Conservation (phyloP, 2,113 vertebrate species). For the Rissa tridactyla region DNA sequence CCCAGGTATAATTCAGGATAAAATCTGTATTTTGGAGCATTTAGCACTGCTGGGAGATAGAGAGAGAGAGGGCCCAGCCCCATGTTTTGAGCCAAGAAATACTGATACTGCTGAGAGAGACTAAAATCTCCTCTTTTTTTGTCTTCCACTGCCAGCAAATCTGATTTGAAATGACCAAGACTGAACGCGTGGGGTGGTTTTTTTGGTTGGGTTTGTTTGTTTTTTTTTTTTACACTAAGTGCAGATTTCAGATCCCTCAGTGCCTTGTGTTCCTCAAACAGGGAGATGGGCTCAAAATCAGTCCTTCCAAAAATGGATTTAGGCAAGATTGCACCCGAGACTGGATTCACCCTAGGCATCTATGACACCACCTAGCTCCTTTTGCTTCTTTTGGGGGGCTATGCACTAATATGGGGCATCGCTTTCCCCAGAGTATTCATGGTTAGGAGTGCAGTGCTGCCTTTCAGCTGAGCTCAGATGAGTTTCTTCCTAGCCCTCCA, state of each 20-base stretch:
- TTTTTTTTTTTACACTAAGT: not conserved
- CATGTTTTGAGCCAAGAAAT: not conserved
- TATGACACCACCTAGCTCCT: not conserved
- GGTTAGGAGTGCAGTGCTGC: not conserved
- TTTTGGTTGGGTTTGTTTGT: not conserved
- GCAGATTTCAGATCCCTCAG: not conserved
- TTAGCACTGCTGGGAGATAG: constrained; percentile 1
- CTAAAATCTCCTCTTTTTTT: not conserved
- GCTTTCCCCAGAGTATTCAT: not conserved
- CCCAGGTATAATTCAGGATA: constrained; percentile 42
- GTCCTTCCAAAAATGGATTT: not conserved
- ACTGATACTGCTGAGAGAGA: not conserved
- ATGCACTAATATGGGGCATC: not conserved
- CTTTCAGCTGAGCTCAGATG: not conserved
- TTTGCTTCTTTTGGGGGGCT: not conserved
- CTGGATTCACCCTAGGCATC: not conserved
- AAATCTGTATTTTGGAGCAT: not conserved
- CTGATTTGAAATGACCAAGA: not conserved
- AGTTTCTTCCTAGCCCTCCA: not conserved
- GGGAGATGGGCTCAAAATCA: not conserved
- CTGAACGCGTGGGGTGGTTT: not conserved
- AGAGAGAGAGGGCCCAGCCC: not conserved
- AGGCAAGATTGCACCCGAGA: not conserved
- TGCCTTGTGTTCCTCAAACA: not conserved
- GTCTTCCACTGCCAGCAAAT: not conserved